Evolutionary conservation across 2,888 invertebrate genomes (phyloP), one percentile per base, ranked within the genome.

Genomic region (Campopleginae sp.): DNA sequence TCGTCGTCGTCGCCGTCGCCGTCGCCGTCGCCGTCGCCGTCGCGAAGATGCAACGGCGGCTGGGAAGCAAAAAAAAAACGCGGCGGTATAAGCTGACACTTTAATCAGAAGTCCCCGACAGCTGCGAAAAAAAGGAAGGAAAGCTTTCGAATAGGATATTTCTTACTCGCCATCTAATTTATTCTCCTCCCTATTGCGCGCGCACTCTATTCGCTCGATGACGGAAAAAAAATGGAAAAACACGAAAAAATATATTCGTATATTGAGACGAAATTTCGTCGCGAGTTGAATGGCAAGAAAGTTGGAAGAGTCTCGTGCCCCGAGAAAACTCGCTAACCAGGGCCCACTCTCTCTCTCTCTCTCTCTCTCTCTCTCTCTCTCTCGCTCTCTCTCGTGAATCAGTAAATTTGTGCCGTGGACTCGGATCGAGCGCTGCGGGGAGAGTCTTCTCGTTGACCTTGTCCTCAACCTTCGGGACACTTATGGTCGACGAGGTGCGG

Each of bases 401-500:
- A 77, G 63, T 63, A 74, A 68, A 78, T 80, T 78, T 68, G 19
- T 78, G 65, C 19, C 14, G 51, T 70, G 81, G 74, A 80, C 78
- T 51, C 12, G 61, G 63, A 85, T 75, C 68, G 27, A 23, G 81
- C n/a, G 38, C 38, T 74, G 70, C 14, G 63, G 58, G 33, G 74
- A 14, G 19, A n/a, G n/a, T n/a, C n/a, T 54, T 46, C 42, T 48
- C 44, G 74, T 61, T 48, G 74, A 77, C 78, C 68, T 75, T 80
- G 76, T 42, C 82, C 85, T 79, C 79, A 82, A 85, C 85, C 85
- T 85, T 85, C 79, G 14, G 58, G 48, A 61, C 5, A 48, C 44
- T 71, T 63, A 46, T 63, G 51, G 75, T 46, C 44, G 58, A 51
- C 27, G 46, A 51, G 44, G 38, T 58, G n/a, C n/a, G 46, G 38